Conservation (phyloP, 2,888 invertebrate genomes). For the Portevinia maculata region DNA sequence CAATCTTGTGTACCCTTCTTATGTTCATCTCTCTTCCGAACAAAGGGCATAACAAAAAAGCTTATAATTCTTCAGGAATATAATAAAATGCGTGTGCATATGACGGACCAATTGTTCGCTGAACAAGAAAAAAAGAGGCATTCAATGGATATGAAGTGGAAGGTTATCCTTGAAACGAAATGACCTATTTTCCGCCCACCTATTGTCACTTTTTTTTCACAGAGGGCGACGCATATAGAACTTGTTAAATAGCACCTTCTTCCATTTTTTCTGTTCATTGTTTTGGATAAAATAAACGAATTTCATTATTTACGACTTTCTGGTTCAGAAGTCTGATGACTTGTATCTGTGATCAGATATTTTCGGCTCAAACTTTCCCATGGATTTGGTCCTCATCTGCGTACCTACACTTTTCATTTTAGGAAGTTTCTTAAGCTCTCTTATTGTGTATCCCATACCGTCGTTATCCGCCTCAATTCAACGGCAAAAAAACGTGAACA, state of each 20-base stretch:
- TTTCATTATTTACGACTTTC: conserved; percentile 81
- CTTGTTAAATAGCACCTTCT: conserved; percentile 36
- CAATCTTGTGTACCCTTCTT: conserved; percentile 66
- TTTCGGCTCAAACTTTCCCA: conserved; percentile 49
- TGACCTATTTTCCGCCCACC: conserved; percentile 33
- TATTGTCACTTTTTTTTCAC: conserved; percentile 28
- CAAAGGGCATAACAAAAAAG: conserved; percentile 15
- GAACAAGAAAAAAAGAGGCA: conserved; percentile 47
- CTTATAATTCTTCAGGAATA: conserved; percentile 66
- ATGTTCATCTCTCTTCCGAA: conserved; percentile 19
- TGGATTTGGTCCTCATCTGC: conserved; percentile 43
- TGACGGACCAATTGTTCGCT: conserved; percentile 69
- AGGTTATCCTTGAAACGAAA: conserved; percentile 30
- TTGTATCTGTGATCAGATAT: conserved; percentile 74
- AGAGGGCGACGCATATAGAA: conserved; percentile 22
- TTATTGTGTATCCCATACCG: not conserved
- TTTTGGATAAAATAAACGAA: conserved; percentile 74
- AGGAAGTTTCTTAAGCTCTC: conserved; percentile 35
- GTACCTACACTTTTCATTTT: not conserved
- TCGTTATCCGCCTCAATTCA: conserved; percentile 16
- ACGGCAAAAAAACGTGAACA: conserved; percentile 5
- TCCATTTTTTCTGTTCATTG: conserved; percentile 60
- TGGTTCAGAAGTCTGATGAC: conserved; percentile 81
- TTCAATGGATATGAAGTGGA: conserved; percentile 33
- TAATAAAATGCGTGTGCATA: conserved; percentile 74